phyloP scores from a whole-genome alignment of 2,888 invertebrate genomes.

The Eucera pruinosa region DNA sequence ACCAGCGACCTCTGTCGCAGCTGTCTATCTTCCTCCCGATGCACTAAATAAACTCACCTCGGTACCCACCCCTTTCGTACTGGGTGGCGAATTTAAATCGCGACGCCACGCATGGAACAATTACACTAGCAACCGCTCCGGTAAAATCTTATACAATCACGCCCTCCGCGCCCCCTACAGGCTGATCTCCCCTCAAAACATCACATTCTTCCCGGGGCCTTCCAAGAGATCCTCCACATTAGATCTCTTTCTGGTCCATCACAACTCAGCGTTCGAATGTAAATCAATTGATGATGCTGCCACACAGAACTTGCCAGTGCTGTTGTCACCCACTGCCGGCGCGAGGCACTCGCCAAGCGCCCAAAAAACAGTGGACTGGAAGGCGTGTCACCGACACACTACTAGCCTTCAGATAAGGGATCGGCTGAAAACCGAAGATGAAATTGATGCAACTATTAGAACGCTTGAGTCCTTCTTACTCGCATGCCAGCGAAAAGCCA shows the following conservation, averaged over 20 bases:
- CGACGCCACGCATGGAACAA: background rate
- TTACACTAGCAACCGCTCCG: background rate
- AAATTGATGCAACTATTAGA: no score
- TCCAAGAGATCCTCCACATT: background rate
- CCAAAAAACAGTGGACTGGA: background rate
- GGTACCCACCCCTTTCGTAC: background rate
- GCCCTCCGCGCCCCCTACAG: slow-evolving; percentile 4
- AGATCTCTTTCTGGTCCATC: background rate
- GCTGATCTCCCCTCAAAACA: background rate
- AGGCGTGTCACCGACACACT: background rate
- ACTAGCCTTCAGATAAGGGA: background rate
- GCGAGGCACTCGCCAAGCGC: no score
- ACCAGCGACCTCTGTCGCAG: slow-evolving; percentile 7
- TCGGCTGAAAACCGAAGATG: background rate
- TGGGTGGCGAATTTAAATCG: slow-evolving; percentile 1
- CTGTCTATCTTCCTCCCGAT: background rate
- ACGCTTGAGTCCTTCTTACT: background rate
- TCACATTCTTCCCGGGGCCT: background rate
- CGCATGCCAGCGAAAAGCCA: background rate
- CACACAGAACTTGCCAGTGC: background rate
- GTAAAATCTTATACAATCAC: background rate
- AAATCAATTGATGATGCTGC: background rate
- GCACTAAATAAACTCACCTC: background rate
- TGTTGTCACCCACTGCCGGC: background rate
- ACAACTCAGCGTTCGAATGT: background rate